Percentiles rank a stretch among this genome's conserved stretches.
phyloP scores from a whole-genome alignment of 2,797 vertebrate genomes.

The Rhinoraja longicauda region DNA sequence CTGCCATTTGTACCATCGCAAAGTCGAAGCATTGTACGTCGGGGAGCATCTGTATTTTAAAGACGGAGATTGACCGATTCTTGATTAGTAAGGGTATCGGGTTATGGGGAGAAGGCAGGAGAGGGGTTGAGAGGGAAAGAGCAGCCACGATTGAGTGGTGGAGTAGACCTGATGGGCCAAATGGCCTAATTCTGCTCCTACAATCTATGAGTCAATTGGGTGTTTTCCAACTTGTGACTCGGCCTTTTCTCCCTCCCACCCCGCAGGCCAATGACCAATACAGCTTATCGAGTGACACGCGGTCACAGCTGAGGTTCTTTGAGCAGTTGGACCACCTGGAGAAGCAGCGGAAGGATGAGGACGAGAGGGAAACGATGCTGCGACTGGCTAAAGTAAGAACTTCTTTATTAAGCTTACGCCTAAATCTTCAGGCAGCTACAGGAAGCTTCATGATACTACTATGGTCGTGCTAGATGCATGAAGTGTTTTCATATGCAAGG shows the following conservation, averaged over 20 bases:
- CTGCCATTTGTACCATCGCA: too few relatives aligned
- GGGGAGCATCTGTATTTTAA: too few relatives aligned
- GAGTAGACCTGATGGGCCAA: too few relatives aligned
- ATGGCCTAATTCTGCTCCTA: too few relatives aligned
- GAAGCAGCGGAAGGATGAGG: conserved; percentile 76
- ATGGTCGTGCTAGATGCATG: neutral
- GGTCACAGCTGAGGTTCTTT: conserved; percentile 80
- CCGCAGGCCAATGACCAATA: conserved; percentile 68
- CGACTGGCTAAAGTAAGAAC: conserved; percentile 73
- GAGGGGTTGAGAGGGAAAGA: too few relatives aligned
- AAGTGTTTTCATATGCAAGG: too few relatives aligned
- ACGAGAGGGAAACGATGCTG: conserved; percentile 76
- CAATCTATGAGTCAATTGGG: neutral
- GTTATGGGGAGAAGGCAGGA: too few relatives aligned
- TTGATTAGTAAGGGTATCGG: too few relatives aligned
- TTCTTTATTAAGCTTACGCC: neutral
- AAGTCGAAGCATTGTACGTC: too few relatives aligned
- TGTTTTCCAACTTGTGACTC: neutral
- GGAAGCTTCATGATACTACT: neutral
- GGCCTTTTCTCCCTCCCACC: neutral
- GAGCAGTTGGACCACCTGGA: conserved; percentile 80
- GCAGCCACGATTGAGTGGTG: too few relatives aligned
- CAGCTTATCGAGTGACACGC: conserved; percentile 66
- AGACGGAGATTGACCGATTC: too few relatives aligned
- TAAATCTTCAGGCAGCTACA: neutral